phyloP scores from a whole-genome alignment of 2,113 vertebrate genomes.

The Corydoras maculifer region DNA sequence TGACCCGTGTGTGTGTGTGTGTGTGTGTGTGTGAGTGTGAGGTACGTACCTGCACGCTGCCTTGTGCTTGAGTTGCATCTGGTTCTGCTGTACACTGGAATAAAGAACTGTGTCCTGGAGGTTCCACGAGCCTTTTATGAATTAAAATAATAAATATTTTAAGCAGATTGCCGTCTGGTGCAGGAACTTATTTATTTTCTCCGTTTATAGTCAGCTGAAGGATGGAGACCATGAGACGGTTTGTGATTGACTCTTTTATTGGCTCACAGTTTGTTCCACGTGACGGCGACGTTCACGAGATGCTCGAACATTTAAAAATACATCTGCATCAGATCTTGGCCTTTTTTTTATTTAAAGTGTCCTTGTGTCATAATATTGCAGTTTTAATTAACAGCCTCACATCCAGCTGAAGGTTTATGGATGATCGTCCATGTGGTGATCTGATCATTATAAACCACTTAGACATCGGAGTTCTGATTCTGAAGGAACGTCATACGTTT shows the following conservation, averaged over 20 bases:
- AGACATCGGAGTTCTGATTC: too few species aligned
- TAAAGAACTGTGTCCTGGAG: constrained; percentile 64
- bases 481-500: too few species aligned
- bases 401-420: too few species aligned
- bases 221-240: too few species aligned
- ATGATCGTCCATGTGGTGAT: too few species aligned
- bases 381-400: too few species aligned
- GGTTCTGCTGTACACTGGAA: constrained; percentile 74
- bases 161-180: constrained; percentile 68
- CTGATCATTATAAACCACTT: too few species aligned
- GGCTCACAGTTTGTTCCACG: constrained; percentile 37
- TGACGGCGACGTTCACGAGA: constrained; percentile 34
- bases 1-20: constrained; percentile 44
- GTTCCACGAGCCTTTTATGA: constrained; percentile 56
- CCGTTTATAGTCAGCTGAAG: not conserved
- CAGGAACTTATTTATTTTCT: constrained; percentile 48
- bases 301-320: not conserved
- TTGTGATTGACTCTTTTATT: not conserved
- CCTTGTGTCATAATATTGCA: too few species aligned
- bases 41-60: too few species aligned
- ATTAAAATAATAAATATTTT: constrained; percentile 73
- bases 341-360: too few species aligned
- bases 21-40: not conserved
- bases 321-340: too few species aligned
- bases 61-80: constrained; percentile 57